Evolutionary conservation across 2,888 invertebrate genomes (phyloP).

Genomic region (Rhynchonema sp.): DNA sequence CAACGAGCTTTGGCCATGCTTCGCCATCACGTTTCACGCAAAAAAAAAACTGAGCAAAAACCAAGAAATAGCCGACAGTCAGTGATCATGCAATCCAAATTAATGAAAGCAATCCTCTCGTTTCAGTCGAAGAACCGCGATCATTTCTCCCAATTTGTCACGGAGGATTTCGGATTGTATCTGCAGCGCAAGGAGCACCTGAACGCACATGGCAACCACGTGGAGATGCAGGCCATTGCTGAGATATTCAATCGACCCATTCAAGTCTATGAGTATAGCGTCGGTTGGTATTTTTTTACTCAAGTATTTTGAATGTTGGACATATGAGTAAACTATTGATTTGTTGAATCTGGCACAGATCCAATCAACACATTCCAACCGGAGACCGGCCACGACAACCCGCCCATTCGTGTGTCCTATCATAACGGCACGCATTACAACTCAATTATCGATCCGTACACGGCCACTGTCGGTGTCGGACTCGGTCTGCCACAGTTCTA

Average conservation of each 20-base stretch:
- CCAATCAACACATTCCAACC: slow-evolving; percentile 71
- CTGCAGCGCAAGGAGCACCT: slow-evolving; percentile 56
- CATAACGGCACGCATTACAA: slow-evolving; percentile 71
- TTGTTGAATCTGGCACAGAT: slow-evolving; percentile 34
- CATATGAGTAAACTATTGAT: background rate
- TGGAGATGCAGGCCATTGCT: slow-evolving; percentile 72
- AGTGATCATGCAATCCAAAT: no score
- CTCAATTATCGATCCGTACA: slow-evolving; percentile 56
- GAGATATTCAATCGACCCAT: slow-evolving; percentile 70
- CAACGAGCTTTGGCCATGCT: no score
- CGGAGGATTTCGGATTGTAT: slow-evolving; percentile 66
- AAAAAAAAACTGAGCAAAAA: no score
- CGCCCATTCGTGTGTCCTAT: slow-evolving; percentile 60
- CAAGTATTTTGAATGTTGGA: background rate
- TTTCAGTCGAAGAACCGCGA: slow-evolving; percentile 57
- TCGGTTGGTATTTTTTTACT: slow-evolving; percentile 30
- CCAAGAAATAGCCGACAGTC: no score
- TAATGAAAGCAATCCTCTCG: no score
- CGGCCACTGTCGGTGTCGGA: slow-evolving; percentile 55
- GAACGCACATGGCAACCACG: slow-evolving; percentile 65
- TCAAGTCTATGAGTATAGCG: slow-evolving; percentile 59
- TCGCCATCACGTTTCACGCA: no score
- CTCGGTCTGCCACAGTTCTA: slow-evolving; percentile 59
- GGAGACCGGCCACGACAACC: slow-evolving; percentile 15
- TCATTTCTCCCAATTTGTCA: slow-evolving; percentile 66